Conservation (phyloP, 92 coral and sea anemone species). For the Zoanthus gigantus region DNA sequence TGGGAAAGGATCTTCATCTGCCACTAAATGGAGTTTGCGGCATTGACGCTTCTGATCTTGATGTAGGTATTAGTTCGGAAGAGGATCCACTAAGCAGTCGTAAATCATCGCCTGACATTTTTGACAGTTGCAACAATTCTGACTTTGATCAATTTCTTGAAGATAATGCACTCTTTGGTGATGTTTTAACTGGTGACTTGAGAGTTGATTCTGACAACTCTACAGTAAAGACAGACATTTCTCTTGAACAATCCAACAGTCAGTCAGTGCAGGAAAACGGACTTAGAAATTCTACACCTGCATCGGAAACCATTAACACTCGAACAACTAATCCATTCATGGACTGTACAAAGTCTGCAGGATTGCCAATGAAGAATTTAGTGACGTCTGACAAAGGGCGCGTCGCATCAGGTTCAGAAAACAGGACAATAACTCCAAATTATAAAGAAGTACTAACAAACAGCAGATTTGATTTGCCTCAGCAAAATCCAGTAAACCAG, state of each 20-base stretch:
- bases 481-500: slow-evolving; percentile 16
- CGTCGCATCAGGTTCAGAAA: background rate
- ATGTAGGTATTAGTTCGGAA: slow-evolving; percentile 76
- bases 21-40: slow-evolving; percentile 92
- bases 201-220: slow-evolving; percentile 77
- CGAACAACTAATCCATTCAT: background rate
- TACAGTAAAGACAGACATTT: slow-evolving; percentile 60
- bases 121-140: slow-evolving; percentile 86
- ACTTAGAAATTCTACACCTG: slow-evolving; percentile 20
- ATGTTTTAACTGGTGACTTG: slow-evolving; percentile 85
- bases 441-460: slow-evolving; percentile 5
- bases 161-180: slow-evolving; percentile 89
- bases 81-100: slow-evolving; percentile 86
- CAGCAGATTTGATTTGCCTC: slow-evolving; percentile 7
- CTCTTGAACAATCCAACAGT: slow-evolving; percentile 34
- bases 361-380: slow-evolving; percentile 22
- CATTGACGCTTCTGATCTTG: slow-evolving; percentile 81
- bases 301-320: background rate
- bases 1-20: slow-evolving; percentile 83
- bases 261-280: slow-evolving; percentile 41
- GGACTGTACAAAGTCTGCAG: slow-evolving; percentile 12
- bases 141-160: slow-evolving; percentile 90
- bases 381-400: slow-evolving; percentile 25
- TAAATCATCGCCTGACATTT: slow-evolving; percentile 85
- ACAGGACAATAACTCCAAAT: slow-evolving; percentile 14